A percentile compares a stretch with the other conserved stretches of the same genome.
phyloP scores from a whole-genome alignment of 2,797 vertebrate genomes.

The Pyrocephalus nanus region DNA sequence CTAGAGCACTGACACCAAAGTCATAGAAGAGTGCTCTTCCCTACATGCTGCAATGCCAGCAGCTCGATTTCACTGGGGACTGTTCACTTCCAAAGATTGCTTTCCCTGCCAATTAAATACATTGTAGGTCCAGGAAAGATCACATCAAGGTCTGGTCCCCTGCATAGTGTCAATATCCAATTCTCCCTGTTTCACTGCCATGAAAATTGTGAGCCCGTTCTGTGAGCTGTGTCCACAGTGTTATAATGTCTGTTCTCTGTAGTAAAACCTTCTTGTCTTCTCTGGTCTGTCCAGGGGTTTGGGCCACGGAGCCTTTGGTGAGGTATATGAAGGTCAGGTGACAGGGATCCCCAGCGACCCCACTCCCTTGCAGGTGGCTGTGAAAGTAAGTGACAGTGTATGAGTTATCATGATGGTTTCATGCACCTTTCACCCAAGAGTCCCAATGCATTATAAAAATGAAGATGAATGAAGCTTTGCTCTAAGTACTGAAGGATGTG shows the following conservation, averaged over 20 bases:
- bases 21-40: neutral
- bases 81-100: neutral
- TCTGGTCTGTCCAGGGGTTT: constrained; percentile 85
- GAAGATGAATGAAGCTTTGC: neutral
- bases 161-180: neutral
- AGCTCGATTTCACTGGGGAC: neutral
- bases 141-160: neutral
- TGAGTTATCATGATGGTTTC: constrained; percentile 34
- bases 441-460: constrained; percentile 33
- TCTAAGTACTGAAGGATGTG: neutral
- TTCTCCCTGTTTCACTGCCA: neutral
- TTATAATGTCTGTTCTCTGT: constrained; percentile 29
- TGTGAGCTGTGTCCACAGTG: constrained; percentile 40
- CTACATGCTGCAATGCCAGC: neutral
- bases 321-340: constrained; percentile 97
- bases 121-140: neutral
- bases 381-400: constrained; percentile 86
- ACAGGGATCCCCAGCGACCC: constrained; percentile 90
- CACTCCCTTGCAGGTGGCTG: constrained; percentile 94
- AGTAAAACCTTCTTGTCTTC: constrained; percentile 66
- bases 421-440: constrained; percentile 19
- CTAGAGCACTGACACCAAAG: neutral
- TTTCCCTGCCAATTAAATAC: neutral
- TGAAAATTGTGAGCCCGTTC: neutral
- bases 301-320: constrained; percentile 97